A percentile compares a stretch with the other conserved stretches of the same genome.
Evolutionary conservation across 2,797 vertebrate genomes (phyloP).

Genomic region (Anguilla anguilla): DNA sequence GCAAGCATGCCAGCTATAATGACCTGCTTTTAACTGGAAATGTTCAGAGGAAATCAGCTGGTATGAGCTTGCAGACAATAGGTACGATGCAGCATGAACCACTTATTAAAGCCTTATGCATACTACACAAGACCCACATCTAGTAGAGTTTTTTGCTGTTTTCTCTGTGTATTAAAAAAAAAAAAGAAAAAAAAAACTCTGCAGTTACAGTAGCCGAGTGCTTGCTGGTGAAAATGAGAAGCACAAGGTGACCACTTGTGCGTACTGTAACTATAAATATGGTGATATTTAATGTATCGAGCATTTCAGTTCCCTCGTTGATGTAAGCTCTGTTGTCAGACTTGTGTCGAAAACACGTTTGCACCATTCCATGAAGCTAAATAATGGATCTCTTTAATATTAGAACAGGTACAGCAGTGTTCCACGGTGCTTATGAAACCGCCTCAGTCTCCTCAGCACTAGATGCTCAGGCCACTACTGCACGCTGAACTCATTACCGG

Average conservation of each 20-base stretch:
- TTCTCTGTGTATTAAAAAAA: not conserved
- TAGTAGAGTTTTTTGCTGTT: not conserved
- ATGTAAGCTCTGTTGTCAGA: not conserved
- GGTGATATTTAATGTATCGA: not conserved
- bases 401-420: not conserved
- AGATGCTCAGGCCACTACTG: not conserved
- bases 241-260: not conserved
- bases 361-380: not conserved
- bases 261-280: not conserved
- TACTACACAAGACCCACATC: not conserved
- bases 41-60: too few species aligned
- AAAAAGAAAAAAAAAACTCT: not conserved
- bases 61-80: too few species aligned
- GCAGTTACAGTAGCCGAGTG: not conserved
- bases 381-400: not conserved
- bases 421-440: conserved; percentile 10
- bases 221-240: not conserved
- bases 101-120: not conserved
- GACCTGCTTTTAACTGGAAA: too few species aligned
- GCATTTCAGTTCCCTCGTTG: not conserved
- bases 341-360: not conserved
- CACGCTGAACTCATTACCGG: not conserved
- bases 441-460: not conserved
- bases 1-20: not conserved
- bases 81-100: too few species aligned